A percentile compares a stretch with the other conserved stretches of the same genome.
Evolutionary conservation across 2,888 invertebrate species (phyloP).

Genomic region (Dastarcus helophoroides): DNA sequence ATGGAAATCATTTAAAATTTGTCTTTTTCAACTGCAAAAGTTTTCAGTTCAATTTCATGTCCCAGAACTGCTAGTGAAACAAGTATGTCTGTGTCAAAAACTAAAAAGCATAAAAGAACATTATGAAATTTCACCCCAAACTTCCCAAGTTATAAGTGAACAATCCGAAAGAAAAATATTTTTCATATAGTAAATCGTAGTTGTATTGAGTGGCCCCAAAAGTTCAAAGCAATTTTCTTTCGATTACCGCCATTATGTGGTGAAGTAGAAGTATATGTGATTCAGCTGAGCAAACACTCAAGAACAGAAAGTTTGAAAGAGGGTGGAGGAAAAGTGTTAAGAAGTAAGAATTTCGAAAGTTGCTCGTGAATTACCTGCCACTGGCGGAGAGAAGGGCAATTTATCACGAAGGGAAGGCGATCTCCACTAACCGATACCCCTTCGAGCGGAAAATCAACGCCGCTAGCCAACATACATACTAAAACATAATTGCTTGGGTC

Average conservation of each 20-base stretch:
- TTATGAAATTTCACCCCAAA: too few species aligned
- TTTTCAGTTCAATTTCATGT: too few species aligned
- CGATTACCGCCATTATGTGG: slow-evolving; percentile 33
- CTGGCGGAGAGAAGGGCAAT: slow-evolving; percentile 39
- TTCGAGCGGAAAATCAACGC: slow-evolving; percentile 32
- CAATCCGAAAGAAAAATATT: slow-evolving; percentile 19
- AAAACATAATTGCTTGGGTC: too few species aligned
- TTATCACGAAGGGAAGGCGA: slow-evolving; percentile 6
- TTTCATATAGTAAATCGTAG: slow-evolving; percentile 24
- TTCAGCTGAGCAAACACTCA: slow-evolving; percentile 30
- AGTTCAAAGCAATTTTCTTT: slow-evolving; percentile 32
- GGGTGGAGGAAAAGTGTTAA: slow-evolving; percentile 27
- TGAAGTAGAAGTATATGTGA: slow-evolving; percentile 21
- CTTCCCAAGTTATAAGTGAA: slow-evolving; percentile 17
- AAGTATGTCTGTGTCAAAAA: too few species aligned
- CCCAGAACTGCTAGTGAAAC: too few species aligned
- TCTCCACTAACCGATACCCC: slow-evolving; percentile 21
- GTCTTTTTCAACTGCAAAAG: too few species aligned
- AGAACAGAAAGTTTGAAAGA: slow-evolving; percentile 20
- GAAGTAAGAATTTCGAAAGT: slow-evolving; percentile 31
- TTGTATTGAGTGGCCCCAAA: slow-evolving; percentile 28
- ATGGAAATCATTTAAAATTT: too few species aligned
- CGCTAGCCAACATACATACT: slow-evolving; percentile 27
- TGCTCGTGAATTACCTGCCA: slow-evolving; percentile 45
- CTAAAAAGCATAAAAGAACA: too few species aligned